Base-by-base conservation (phyloP, 1,140 invertebrate species). In the Anadara kagoshimensis region DNA sequence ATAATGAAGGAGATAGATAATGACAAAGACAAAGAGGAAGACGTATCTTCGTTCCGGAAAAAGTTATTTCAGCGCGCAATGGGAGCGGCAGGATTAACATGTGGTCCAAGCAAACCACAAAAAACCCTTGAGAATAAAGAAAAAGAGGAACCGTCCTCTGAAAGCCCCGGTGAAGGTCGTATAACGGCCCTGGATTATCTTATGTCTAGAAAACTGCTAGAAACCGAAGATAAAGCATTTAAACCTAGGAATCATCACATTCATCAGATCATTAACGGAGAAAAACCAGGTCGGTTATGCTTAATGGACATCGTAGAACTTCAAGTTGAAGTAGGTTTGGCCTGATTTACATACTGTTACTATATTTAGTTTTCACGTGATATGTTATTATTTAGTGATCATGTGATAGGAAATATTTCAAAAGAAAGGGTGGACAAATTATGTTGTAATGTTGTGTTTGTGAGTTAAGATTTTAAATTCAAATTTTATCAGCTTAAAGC, bases 241-340 rank as follows among this genome's bases (percentile, higher is more conserved):
- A 61, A 57, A 53, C 45, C 73, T 29, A 66, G 49, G 45, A 70
- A 70, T 56, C 61, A 69, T 44, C 73, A 75, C 36, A 69, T 75
- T 45, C 59, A 75, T 43, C 73, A 75, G 47, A 75, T 75, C 16
- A 54, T 75, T 24, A 53, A 63, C 14, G 68, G 68, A 22, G 67
- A 70, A 51, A 75, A 75, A 62, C 47, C 62, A 16, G 67, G 73
- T 22, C 66, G 70, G 36, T n/a, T 75, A 4, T 75, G 67, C 47
- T 41, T 75, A 20, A 66, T 75, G 68, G 73, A 75, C 44, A 75
- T 75, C 12, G 73, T 75, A 2, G 73, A 75, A 53, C 36, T 75
- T 53, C 73, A 75, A 66, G 73, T 75, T 22, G 73, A 75, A 45
- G 70, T 75, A 56, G 73, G 73, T 41, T 59, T 75, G 64, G 73